Conservation (phyloP, 2,888 invertebrate genomes). For the Cephus nigrinus region DNA sequence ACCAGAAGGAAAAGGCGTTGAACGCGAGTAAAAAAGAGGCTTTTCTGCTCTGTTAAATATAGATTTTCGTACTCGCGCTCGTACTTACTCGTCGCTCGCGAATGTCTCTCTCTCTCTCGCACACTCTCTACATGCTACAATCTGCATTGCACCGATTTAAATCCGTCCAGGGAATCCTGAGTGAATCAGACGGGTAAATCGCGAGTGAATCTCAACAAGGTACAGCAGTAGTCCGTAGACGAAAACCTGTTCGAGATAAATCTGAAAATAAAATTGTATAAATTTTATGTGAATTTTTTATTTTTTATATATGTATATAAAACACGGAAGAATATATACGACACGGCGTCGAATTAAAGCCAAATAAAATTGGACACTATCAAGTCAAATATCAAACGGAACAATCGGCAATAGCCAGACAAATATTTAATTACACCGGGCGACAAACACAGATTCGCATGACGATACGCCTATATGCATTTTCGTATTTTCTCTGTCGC, state of each 20-base stretch:
- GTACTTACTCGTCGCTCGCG: neutral
- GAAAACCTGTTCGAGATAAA: neutral
- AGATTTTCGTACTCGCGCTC: slow-evolving; percentile 12
- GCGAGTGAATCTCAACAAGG: neutral
- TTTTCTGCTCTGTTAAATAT: slow-evolving; percentile 39
- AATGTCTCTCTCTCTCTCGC: neutral
- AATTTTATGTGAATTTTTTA: neutral
- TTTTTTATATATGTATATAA: too few species aligned
- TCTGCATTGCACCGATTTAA: slow-evolving; percentile 1
- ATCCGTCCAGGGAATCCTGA: slow-evolving; percentile 6
- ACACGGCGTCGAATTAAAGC: neutral
- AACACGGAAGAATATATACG: neutral
- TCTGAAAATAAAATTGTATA: neutral
- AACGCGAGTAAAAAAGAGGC: slow-evolving; percentile 41
- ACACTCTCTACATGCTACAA: neutral
- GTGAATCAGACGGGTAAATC: neutral
- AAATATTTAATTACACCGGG: slow-evolving; percentile 53
- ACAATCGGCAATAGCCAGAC: slow-evolving; percentile 29
- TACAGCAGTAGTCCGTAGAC: neutral
- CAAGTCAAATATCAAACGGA: slow-evolving; percentile 39
- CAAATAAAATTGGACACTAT: slow-evolving; percentile 34
- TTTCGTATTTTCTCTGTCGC: neutral
- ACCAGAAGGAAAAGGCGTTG: slow-evolving; percentile 27
- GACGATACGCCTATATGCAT: neutral
- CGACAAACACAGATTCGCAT: slow-evolving; percentile 28